phyloP scores from a whole-genome alignment of 2,113 vertebrate species.

The Daphoenositta chrysoptera region DNA sequence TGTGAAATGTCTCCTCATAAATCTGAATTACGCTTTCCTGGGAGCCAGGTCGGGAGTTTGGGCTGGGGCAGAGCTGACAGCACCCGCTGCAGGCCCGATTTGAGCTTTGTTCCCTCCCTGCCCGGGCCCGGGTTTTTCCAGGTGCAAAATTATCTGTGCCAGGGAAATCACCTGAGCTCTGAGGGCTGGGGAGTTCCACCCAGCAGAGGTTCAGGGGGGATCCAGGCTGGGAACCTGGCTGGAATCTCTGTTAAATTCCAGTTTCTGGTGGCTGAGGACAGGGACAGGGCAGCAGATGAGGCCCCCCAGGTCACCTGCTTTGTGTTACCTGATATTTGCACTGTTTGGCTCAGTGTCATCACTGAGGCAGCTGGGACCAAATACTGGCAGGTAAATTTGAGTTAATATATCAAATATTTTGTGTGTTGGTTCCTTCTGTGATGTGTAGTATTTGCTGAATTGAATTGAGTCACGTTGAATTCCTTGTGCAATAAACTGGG shows the following conservation, averaged over 20 bases:
- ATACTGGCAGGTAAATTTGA: neutral
- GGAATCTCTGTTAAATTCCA: neutral
- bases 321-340: neutral
- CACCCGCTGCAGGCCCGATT: neutral
- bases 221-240: neutral
- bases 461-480: neutral
- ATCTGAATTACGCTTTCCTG: slow-evolving; percentile 44
- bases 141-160: neutral
- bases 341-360: neutral
- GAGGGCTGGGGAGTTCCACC: neutral
- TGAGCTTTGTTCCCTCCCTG: neutral
- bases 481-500: neutral
- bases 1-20: slow-evolving; percentile 48
- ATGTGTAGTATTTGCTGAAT: neutral
- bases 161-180: neutral
- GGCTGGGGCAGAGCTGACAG: neutral
- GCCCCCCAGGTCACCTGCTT: neutral
- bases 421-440: neutral
- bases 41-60: neutral
- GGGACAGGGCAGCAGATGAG: neutral
- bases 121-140: neutral
- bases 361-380: neutral
- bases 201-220: neutral
- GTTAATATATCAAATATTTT: neutral
- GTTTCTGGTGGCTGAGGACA: neutral